phyloP scores from a whole-genome alignment of 2,888 invertebrate genomes.

The Tridacna gigas region DNA sequence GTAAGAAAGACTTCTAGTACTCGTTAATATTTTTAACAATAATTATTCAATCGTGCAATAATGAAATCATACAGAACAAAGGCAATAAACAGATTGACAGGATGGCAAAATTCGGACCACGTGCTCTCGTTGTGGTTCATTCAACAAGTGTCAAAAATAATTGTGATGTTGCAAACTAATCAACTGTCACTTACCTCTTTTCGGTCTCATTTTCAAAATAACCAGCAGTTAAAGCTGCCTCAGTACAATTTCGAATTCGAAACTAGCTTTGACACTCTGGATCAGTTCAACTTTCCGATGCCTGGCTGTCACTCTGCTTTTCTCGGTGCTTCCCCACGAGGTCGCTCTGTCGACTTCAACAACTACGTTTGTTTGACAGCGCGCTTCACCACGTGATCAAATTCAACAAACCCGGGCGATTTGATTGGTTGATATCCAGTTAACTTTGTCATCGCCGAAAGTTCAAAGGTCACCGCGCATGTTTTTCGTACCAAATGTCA shows the following conservation, averaged over 20 bases:
- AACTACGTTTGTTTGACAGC: conserved; percentile 74
- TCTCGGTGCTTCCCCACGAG: conserved; percentile 62
- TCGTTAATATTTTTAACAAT: too few relatives aligned
- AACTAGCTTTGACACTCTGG: too few relatives aligned
- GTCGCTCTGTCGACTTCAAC: conserved; percentile 55
- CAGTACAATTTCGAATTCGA: too few relatives aligned
- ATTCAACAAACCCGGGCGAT: conserved; percentile 41
- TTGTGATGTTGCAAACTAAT: conserved; percentile 29
- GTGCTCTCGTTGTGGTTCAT: conserved; percentile 51
- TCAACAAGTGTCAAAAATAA: conserved; percentile 59
- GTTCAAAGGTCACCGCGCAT: conserved; percentile 33
- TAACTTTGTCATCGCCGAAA: conserved; percentile 12
- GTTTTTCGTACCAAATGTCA: conserved; percentile 63
- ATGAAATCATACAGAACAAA: too few relatives aligned
- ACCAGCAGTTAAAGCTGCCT: not conserved
- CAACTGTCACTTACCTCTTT: conserved; percentile 67
- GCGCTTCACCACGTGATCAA: conserved; percentile 73
- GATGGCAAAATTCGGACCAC: conserved; percentile 41
- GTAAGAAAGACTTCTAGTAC: too few relatives aligned
- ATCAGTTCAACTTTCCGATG: too few relatives aligned
- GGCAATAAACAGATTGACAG: not conserved
- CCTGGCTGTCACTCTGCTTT: too few relatives aligned
- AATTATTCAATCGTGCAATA: too few relatives aligned
- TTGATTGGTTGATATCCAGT: conserved; percentile 54
- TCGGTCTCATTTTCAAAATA: conserved; percentile 59